Base-by-base conservation (phyloP, 2,113 vertebrate species). In the Clarias batrachus region DNA sequence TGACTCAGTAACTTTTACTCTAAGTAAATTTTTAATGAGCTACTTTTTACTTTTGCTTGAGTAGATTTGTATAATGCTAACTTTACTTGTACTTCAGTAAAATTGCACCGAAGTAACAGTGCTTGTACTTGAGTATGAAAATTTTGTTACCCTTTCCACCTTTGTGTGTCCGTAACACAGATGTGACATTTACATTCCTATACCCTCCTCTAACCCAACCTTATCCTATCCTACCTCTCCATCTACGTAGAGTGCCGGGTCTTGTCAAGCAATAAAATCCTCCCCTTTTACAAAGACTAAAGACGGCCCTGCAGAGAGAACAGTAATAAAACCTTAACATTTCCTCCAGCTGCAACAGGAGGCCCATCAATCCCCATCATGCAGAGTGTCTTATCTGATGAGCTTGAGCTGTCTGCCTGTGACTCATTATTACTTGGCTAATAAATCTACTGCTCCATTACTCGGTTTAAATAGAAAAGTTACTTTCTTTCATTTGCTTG, bases 381-480 rank as follows among this genome's bases (percentile, higher is more conserved):
- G 33, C 70, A 76, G 70, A 3, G 30, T 76, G 83, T 19, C 19
- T 84, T 23, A 48, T 25, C 70, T n/a, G 84, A 65, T 37, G 59
- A 68, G 81, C 25, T 33, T 71, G 77, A 52, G 71, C 83, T 71
- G 89, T 91, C 90, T 91, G 89, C 87, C 87, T 87, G 59, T 85
- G 80, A 74, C 85, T 78, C 52, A 57, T 78, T 78, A 78, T 56
- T 17, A 76, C 41, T 76, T 16, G 12, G 23, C 73, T 54, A 78
- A 56, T 56, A 57, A 78, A 56, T n/a, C 14, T 78, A 78, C 52
- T 56, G 52, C 74, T 56, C 9, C 52, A 56, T 57, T 78, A 57
- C 25, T 78, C 27, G 25, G 74, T 78, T 78, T 88, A 92, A 91
- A 92, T 88, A 74, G 85, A 87, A 82, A 90, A 66, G 57, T 56